Percentiles rank a stretch among this genome's conserved stretches.
Evolutionary conservation across 2,797 vertebrate genomes (phyloP).

Genomic region (Platalea minor): DNA sequence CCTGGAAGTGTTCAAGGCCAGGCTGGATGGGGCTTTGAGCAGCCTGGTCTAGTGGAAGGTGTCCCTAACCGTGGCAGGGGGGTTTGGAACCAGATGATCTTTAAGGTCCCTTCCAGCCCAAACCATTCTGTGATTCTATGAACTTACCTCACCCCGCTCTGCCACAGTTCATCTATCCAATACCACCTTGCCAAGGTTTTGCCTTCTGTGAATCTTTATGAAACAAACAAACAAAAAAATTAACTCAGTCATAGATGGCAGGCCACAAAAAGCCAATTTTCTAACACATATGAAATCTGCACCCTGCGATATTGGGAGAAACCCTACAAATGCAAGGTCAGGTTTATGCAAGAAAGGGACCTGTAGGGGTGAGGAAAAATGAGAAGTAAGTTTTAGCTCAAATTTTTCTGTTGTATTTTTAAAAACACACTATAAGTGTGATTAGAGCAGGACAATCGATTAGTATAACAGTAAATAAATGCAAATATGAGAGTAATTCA

Average conservation of each 20-base stretch:
- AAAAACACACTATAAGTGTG: not conserved
- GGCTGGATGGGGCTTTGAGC: too few relatives aligned
- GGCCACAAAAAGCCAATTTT: not conserved
- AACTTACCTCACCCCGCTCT: not conserved
- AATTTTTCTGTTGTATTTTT: not conserved
- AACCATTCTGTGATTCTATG: too few relatives aligned
- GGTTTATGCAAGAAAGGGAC: not conserved
- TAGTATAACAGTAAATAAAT: not conserved
- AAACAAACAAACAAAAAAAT: not conserved
- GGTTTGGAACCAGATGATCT: too few relatives aligned
- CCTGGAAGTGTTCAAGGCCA: too few relatives aligned
- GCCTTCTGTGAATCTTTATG: not conserved
- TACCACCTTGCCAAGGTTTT: not conserved
- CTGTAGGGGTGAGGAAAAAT: not conserved
- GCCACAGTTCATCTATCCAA: not conserved
- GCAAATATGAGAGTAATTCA: not conserved
- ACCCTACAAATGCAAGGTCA: not conserved
- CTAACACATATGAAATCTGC: not conserved
- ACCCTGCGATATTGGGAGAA: not conserved
- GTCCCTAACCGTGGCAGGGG: too few relatives aligned
- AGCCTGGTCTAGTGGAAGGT: too few relatives aligned
- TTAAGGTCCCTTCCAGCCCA: too few relatives aligned
- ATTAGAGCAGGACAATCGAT: not conserved
- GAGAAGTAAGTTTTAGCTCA: not conserved
- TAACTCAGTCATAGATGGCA: not conserved